Evolutionary conservation across 2,797 vertebrate species (phyloP), one percentile per base, ranked within the genome.

Genomic region (Setipinna tenuifilis): DNA sequence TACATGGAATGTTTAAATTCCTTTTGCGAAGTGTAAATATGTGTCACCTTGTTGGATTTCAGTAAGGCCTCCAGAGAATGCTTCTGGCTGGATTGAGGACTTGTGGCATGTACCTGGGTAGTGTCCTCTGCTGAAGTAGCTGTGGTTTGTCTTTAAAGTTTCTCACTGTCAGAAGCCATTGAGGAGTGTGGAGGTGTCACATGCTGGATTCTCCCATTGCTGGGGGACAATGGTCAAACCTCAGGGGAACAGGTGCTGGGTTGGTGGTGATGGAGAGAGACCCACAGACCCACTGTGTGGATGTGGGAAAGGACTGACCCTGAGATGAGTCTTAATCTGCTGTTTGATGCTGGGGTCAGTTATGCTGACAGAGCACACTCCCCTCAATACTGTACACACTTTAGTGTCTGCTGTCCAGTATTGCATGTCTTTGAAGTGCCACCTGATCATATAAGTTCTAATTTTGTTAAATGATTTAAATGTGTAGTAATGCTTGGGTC

Each of bases 31-130:
- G 5, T 41, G 35, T 41, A 5, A 41, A 5, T 41, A 2, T 41
- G 2, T 41, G 35, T 12, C 62, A 86, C 87, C 44, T 19, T 82
- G 85, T 0, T 75, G 71, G 65, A 50, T 84, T 91, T 89, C 91
- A 92, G 91, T 91, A 93, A 0, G 88, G 92, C 89, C 92, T 92
- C 90, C 92, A 93, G 89, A 23, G 88, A 84, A 82, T 12, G 81
- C 83, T 89, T 87, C 9, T 82, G 82, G 85, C 1, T 83, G 83
- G 83, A 85, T 44, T 41, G 35, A 41, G 35, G 35, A 2, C 2
- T 91, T 57, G 46, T 71, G 85, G 62, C 35, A 41, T 41, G 35
- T 41, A 2, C 35, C 5, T 41, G 35, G 2, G 5, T 41, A 41
- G 35, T 2, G 35, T 41, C 35, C 35, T n/a, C n/a, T n/a, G n/a